Evolutionary conservation across 2,888 invertebrate genomes (phyloP).

Genomic region (Dolichomitus sp.): DNA sequence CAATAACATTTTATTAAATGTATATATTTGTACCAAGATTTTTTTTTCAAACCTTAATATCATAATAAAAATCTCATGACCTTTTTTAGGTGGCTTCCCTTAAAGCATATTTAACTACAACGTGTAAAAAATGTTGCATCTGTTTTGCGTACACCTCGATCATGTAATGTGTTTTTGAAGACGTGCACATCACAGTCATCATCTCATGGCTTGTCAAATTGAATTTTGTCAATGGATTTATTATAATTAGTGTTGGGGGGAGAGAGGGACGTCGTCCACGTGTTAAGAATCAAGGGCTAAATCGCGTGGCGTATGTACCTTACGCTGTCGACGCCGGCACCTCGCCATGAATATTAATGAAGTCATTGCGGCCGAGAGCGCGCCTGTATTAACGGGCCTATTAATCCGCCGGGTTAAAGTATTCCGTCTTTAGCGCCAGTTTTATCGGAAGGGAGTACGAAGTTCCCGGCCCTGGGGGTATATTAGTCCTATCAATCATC

Average conservation of each 20-base stretch:
- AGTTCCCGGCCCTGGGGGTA: conserved; percentile 61
- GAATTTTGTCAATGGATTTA: conserved; percentile 54
- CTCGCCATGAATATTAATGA: conserved; percentile 84
- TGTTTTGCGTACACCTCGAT: background rate
- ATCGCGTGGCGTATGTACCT: conserved; percentile 30
- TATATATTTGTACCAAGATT: background rate
- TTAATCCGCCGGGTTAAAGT: conserved; percentile 83
- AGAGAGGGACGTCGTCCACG: conserved; percentile 38
- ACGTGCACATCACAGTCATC: background rate
- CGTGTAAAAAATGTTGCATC: background rate
- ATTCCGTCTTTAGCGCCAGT: conserved; percentile 81
- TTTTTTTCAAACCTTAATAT: background rate
- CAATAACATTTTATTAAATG: too few species aligned
- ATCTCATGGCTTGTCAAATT: conserved; percentile 31
- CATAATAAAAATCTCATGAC: background rate
- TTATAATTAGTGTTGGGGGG: conserved; percentile 54
- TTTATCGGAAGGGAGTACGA: conserved; percentile 76
- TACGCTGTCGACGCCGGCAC: background rate
- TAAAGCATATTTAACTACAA: background rate
- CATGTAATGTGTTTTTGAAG: background rate
- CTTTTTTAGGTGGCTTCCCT: background rate
- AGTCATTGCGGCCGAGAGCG: conserved; percentile 79
- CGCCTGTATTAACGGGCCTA: conserved; percentile 82
- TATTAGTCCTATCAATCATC: conserved; percentile 86
- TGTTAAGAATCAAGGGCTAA: conserved; percentile 53